A percentile compares a stretch with the other conserved stretches of the same genome.
These are phyloP conservation scores for Prunella fulvescens DNA, from an alignment of 2,113 vertebrate species.

Conservation along the genomic window DNA sequence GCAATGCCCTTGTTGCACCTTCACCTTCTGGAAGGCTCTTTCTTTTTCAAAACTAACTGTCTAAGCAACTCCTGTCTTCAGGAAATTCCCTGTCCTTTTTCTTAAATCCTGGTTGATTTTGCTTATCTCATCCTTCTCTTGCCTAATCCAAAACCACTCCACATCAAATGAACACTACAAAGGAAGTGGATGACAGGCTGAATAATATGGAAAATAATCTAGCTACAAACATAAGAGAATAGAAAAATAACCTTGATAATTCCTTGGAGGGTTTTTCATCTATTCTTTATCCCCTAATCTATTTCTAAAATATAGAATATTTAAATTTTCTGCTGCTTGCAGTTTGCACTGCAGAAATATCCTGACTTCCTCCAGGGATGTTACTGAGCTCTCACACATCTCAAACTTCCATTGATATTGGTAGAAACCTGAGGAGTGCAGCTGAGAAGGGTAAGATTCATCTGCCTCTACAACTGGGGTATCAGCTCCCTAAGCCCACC, in stretches of 20 bases:
- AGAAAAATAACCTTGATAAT: background rate
- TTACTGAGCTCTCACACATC: background rate
- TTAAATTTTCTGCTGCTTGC: background rate
- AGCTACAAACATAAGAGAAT: background rate
- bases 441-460: background rate
- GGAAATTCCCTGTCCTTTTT: background rate
- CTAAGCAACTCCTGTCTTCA: background rate
- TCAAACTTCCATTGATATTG: background rate
- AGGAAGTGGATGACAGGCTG: background rate
- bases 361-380: background rate
- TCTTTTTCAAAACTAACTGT: background rate
- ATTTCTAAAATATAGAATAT: background rate
- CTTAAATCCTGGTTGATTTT: background rate
- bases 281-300: background rate
- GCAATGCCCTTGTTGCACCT: rapidly evolving
- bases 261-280: background rate
- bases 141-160: background rate
- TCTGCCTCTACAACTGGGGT: background rate
- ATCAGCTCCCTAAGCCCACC: background rate
- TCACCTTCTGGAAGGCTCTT: background rate
- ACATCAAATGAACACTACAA: background rate
- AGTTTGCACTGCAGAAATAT: background rate
- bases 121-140: background rate
- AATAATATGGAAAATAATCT: background rate
- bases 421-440: background rate